Evolutionary conservation across 1,140 invertebrate species (phyloP).

Genomic region (Cataglyphis hispanica): DNA sequence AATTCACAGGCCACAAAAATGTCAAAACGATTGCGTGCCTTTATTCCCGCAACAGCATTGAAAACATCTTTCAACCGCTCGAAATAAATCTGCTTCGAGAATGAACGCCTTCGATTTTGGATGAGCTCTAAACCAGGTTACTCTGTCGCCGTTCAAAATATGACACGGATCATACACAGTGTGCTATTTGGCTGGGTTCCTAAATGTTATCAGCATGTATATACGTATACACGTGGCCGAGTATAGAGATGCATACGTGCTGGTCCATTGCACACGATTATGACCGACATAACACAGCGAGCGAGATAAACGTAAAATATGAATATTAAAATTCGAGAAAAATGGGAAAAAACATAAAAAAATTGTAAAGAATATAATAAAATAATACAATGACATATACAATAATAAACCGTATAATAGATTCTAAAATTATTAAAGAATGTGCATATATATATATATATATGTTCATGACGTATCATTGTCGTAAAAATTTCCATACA

Average conservation of each 20-base stretch:
- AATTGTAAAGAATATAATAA: no score
- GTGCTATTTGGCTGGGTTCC: slow-evolving; percentile 41
- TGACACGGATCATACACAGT: slow-evolving; percentile 33
- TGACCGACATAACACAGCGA: background rate
- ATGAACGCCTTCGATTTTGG: slow-evolving; percentile 23
- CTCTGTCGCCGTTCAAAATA: slow-evolving; percentile 44
- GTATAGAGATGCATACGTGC: slow-evolving; percentile 1
- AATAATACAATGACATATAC: no score
- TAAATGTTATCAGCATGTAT: slow-evolving; percentile 46
- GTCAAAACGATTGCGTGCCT: slow-evolving; percentile 12
- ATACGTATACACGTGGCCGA: background rate
- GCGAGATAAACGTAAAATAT: slow-evolving; percentile 12
- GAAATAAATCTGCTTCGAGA: slow-evolving; percentile 25
- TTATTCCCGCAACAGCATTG: slow-evolving; percentile 26
- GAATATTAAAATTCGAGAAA: background rate
- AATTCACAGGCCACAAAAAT: slow-evolving; percentile 40
- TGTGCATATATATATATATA: background rate
- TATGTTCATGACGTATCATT: no score
- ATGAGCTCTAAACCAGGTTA: slow-evolving; percentile 11
- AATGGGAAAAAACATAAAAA: background rate
- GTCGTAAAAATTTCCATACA: no score
- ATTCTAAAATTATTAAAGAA: no score
- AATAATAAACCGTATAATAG: no score
- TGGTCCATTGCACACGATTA: slow-evolving; percentile 14
- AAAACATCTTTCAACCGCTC: slow-evolving; percentile 36